phyloP scores from a whole-genome alignment of 2,797 vertebrate species.

The Anas bahamensis region DNA sequence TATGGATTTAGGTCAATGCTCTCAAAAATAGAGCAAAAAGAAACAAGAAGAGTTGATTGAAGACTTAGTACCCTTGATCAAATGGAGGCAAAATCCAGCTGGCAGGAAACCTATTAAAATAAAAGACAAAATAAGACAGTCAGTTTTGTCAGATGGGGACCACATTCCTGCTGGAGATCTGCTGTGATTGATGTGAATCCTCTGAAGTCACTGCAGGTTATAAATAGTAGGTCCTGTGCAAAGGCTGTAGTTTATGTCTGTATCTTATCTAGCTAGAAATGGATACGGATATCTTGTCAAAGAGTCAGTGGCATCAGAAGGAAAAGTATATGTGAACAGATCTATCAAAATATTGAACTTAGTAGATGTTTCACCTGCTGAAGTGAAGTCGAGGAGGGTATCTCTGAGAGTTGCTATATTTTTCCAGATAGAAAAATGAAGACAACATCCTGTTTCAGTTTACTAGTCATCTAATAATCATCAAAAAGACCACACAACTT shows the following conservation, averaged over 20 bases:
- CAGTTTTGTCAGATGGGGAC: background rate
- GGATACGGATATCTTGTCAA: background rate
- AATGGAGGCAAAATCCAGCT: background rate
- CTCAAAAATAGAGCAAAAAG: background rate
- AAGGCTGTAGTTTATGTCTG: background rate
- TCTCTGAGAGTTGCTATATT: background rate
- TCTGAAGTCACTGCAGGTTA: background rate
- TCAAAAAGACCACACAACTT: background rate
- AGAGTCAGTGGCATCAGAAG: background rate
- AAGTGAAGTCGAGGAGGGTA: background rate
- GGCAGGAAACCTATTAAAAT: conserved; percentile 9
- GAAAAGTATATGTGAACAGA: background rate
- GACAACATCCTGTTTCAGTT: background rate
- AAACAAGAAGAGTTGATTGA: background rate
- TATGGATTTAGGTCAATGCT: background rate
- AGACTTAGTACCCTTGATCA: background rate
- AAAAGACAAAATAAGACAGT: background rate
- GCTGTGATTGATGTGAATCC: background rate
- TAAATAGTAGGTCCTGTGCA: background rate
- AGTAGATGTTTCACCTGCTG: background rate
- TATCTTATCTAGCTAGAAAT: background rate
- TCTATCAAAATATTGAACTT: background rate
- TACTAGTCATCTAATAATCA: background rate
- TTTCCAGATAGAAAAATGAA: background rate
- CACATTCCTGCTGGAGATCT: background rate